Evolutionary conservation across 2,797 vertebrate species (phyloP), one percentile per base, ranked within the genome.

Genomic region (Oryzias dopingdopingensis): DNA sequence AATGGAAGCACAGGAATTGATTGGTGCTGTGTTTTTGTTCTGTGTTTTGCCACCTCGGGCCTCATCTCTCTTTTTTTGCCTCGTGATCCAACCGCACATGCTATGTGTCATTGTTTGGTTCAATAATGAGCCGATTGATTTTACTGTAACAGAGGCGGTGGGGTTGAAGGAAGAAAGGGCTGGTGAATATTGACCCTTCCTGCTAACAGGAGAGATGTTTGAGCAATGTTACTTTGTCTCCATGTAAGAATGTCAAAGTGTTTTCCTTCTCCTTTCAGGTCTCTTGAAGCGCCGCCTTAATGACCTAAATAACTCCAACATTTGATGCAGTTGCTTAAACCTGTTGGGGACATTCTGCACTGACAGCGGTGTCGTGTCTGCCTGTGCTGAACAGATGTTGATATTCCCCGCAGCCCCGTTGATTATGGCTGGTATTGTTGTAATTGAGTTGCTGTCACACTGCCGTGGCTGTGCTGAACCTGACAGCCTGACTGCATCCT

Each of bases 401-500:
- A 76, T 83, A 75, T 79, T 82, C 74, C 80, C 82, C 42, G 59
- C 73, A 78, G 74, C 81, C 73, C 71, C 3, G 58, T 74, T 86
- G 81, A 90, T 87, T 76, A 80, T 59, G 66, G 77, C 82, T 75
- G 73, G 58, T 77, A 77, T 87, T 80, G 69, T 75, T 77, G 86
- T 90, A 87, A 90, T 87, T 84, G 83, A 88, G 86, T 72, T 83
- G 77, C 81, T 88, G 83, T 86, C 88, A 78, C 70, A 76, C 63
- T 78, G 71, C 74, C 65, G 76, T 47, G 71, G 49, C 69, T 49
- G 45, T 68, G 59, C 57, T 65, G 71, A 81, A 81, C 79, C 69
- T 57, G 70, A 55, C 8, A 62, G 61, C 75, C 79, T 67, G 76
- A 73, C 77, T 77, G 55, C 55, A 70, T 42, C 52, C 64, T 22